phyloP scores from a whole-genome alignment of 2,888 invertebrate species.

The Amphipoea lucens region DNA sequence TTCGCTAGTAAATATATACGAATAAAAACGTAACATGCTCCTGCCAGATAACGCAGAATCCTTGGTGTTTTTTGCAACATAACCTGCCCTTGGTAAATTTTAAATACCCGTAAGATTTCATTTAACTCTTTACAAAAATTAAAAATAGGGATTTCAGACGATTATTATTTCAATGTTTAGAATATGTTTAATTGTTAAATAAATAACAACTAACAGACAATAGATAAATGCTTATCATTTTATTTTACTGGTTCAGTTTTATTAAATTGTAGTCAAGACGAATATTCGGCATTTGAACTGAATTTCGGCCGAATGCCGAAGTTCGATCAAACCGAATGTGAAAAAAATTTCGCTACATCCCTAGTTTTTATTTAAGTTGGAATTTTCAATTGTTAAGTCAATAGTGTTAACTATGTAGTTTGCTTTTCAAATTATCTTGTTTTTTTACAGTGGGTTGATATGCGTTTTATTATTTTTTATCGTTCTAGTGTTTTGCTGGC shows the following conservation, averaged over 20 bases:
- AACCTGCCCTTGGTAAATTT: neutral
- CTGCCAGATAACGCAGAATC: neutral
- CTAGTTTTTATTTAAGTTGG: neutral
- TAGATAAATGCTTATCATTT: neutral
- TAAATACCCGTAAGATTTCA: neutral
- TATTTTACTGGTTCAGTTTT: neutral
- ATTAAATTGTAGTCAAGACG: neutral
- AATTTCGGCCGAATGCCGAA: too few relatives aligned
- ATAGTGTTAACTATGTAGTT: neutral
- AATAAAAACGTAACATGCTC: neutral
- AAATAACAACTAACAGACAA: neutral
- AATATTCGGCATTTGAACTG: neutral
- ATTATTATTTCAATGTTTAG: neutral
- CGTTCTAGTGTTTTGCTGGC: constrained; percentile 35
- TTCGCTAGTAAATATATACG: neutral
- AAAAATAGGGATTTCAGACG: neutral
- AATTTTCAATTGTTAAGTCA: constrained; percentile 24
- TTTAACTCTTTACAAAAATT: neutral
- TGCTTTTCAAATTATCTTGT: constrained; percentile 5
- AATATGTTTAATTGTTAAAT: neutral
- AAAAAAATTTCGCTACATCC: neutral
- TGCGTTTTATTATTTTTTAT: constrained; percentile 8
- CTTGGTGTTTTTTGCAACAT: neutral
- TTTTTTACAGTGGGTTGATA: neutral
- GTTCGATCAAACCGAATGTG: neutral